Conservation (phyloP, 2,113 vertebrate genomes). For the Pyrgilauda ruficollis region DNA sequence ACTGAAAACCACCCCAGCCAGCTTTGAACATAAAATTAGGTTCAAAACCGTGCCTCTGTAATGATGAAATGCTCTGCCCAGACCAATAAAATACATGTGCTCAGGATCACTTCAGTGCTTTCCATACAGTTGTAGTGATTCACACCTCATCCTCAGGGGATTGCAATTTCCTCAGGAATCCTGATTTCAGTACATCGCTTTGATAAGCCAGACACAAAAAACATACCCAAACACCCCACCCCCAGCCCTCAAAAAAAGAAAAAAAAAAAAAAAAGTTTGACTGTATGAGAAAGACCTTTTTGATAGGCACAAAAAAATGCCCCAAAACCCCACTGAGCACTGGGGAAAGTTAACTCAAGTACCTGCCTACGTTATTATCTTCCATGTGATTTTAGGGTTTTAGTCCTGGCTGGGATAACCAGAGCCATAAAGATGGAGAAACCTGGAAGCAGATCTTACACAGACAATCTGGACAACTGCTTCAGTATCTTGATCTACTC, state of each 20-base stretch:
- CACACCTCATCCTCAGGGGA: not conserved
- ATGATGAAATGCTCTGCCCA: not conserved
- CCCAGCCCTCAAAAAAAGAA: not conserved
- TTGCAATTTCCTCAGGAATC: not conserved
- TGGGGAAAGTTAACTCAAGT: not conserved
- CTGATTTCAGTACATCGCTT: not conserved
- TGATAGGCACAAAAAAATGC: not conserved
- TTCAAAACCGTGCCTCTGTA: not conserved
- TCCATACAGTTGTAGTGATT: not conserved
- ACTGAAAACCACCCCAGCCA: not conserved
- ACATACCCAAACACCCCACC: rapidly evolving
- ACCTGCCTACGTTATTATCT: not conserved
- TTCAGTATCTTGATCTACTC: not conserved
- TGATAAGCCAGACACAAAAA: not conserved
- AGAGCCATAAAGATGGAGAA: not conserved
- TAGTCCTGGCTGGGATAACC: not conserved
- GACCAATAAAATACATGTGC: not conserved
- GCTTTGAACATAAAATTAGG: not conserved
- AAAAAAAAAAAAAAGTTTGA: not conserved
- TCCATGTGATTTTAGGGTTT: rapidly evolving
- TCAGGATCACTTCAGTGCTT: not conserved
- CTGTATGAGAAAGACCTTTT: not conserved
- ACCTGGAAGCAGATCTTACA: not conserved
- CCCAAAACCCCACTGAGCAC: not conserved
- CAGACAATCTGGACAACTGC: not conserved